Conservation (phyloP, 2,113 vertebrate species). For the Etheostoma spectabile region DNA sequence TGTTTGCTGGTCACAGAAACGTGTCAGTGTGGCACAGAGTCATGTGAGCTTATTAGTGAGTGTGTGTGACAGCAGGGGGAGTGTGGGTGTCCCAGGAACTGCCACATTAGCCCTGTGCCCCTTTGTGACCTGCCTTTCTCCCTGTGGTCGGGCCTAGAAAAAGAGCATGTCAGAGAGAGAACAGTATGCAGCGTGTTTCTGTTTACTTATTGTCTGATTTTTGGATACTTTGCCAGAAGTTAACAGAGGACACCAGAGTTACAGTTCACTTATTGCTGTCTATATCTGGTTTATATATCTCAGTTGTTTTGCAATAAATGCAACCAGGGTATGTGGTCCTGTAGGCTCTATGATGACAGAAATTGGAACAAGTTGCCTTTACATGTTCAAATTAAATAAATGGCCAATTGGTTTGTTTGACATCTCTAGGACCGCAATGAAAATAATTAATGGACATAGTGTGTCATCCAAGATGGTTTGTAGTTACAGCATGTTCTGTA, state of each 20-base stretch:
- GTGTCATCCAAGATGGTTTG: neutral
- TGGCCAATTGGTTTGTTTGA: too few species aligned
- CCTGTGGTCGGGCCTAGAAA: conserved; percentile 48
- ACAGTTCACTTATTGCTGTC: conserved; percentile 11
- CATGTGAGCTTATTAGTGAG: conserved; percentile 78
- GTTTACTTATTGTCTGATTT: conserved; percentile 29
- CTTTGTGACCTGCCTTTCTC: conserved; percentile 50
- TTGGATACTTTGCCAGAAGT: conserved; percentile 32
- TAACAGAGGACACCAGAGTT: conserved; percentile 10
- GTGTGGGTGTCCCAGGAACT: conserved; percentile 22
- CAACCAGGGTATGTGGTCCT: neutral
- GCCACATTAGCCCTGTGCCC: conserved; percentile 39
- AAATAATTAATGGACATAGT: neutral
- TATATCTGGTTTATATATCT: conserved; percentile 7
- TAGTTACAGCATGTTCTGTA: neutral
- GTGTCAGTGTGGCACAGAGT: conserved; percentile 65
- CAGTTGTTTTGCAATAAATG: neutral
- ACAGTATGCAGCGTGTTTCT: conserved; percentile 36
- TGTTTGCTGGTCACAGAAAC: conserved; percentile 59
- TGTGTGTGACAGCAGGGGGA: conserved; percentile 47
- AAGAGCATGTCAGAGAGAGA: conserved; percentile 5
- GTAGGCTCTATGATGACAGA: neutral
- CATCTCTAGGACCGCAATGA: neutral
- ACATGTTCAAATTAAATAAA: neutral
- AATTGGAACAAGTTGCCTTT: neutral